Percentiles rank a stretch among this genome's conserved stretches.
Conservation (phyloP, 1,140 invertebrate species). For the Ostrea denselamellosa region DNA sequence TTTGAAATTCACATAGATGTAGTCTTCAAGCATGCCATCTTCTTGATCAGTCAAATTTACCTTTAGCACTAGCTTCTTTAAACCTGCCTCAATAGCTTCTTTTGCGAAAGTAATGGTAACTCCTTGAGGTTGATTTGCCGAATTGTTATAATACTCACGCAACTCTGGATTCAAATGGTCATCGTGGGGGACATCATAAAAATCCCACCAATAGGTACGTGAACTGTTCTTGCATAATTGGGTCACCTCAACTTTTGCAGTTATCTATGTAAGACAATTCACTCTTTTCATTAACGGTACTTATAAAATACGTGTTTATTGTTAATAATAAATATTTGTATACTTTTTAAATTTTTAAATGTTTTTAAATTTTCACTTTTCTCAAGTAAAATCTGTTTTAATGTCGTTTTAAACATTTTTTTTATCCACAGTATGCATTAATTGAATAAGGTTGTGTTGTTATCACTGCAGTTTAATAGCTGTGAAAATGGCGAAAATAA, state of each 20-base stretch:
- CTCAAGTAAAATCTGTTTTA: too few species aligned
- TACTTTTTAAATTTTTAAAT: too few species aligned
- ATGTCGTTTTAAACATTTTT: too few species aligned
- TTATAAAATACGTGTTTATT: too few species aligned
- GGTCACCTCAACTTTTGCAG: slow-evolving; percentile 40
- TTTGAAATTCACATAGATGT: slow-evolving; percentile 35
- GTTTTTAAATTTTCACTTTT: too few species aligned
- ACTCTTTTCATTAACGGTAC: too few species aligned
- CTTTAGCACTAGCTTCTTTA: slow-evolving; percentile 27
- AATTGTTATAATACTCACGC: slow-evolving; percentile 28
- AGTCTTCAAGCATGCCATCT: slow-evolving; percentile 36
- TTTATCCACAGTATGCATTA: too few species aligned
- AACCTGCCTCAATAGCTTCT: slow-evolving; percentile 38
- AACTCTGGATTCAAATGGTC: not conserved
- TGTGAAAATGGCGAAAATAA: too few species aligned
- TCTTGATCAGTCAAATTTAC: slow-evolving; percentile 43
- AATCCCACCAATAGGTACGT: slow-evolving; percentile 44
- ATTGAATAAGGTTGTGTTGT: too few species aligned
- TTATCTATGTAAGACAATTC: slow-evolving; percentile 36
- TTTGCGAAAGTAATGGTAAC: slow-evolving; percentile 46
- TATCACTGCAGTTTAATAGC: too few species aligned
- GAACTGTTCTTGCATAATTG: slow-evolving; percentile 46
- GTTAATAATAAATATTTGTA: too few species aligned
- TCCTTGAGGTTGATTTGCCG: slow-evolving; percentile 24
- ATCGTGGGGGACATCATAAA: not conserved